Base-by-base conservation (phyloP, 92 coral and sea anemone genomes). In the Epizoanthus ramosus region DNA sequence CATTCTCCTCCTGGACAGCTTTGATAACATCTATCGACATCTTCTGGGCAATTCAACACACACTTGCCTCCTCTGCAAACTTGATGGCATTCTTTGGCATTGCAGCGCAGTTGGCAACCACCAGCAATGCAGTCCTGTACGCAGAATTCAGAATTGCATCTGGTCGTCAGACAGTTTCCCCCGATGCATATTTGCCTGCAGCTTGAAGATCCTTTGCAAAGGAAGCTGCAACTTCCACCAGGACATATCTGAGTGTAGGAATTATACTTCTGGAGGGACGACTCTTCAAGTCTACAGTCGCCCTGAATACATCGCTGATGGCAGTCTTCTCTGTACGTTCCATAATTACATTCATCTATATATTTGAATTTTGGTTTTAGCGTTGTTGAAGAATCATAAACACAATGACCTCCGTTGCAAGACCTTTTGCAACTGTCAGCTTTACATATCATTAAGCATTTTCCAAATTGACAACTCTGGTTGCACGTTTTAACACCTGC, bases 401-500 rank as follows among this genome's bases (percentile, higher is more conserved):
- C 33, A 61, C 97, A 93, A 43, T 87, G 79, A 39, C 93, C 83
- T 57, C 75, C 85, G 39, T 74, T 88, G 80, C 97, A 93, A 7
- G 91, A 84, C 3, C 74, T 80, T 9, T 45, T 57, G 86, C 97
- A 93, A 12, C 75, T 79, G 15, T 81, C 63, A 52, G 92, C 97
- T 6, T 91, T 75, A 68, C 97, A 93, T 3, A 73, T 63, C 97
- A 93, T 91, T 18, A 57, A 17, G 68, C 97, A 93, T 75, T 90
- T 93, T 31, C 94, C 97, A 47, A 84, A 86, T 12, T 74, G 73
- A 58, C 97, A 93, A 10, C 85, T 69, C 68, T 93, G 97, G 77
- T 85, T 77, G 80, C 97, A 93, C 59, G 69, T 84, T 85, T 80
- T 84, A 66, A 93, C 94, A n/a, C 97, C 94, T 33, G 89, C 54